Evolutionary conservation across 2,797 vertebrate species (phyloP).

Genomic region (Phrynocephalus guinanensis): DNA sequence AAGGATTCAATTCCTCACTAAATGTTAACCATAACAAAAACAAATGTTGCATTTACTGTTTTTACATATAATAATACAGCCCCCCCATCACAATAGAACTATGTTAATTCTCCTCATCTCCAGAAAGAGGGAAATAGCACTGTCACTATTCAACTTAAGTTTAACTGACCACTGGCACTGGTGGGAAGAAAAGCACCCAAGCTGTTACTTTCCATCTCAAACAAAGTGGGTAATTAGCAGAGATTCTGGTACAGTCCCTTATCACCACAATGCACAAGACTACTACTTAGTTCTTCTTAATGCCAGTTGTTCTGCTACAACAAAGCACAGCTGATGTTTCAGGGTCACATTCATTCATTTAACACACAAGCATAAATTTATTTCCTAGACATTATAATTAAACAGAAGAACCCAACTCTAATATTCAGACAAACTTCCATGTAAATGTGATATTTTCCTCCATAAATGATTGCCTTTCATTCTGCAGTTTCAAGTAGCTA

Average conservation of each 20-base stretch:
- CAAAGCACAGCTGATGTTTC: conserved; percentile 75
- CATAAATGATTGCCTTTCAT: conserved; percentile 81
- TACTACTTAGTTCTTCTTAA: conserved; percentile 72
- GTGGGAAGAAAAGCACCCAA: conserved; percentile 68
- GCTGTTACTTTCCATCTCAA: conserved; percentile 77
- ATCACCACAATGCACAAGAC: conserved; percentile 79
- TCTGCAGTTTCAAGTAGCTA: conserved; percentile 80
- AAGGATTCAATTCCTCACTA: no score
- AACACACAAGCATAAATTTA: conserved; percentile 76
- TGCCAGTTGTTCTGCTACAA: conserved; percentile 67
- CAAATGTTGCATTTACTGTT: conserved; percentile 32
- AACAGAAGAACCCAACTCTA: conserved; percentile 77
- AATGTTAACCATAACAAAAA: conserved; percentile 11
- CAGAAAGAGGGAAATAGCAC: conserved; percentile 67
- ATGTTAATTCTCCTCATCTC: conserved; percentile 62
- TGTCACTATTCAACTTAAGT: conserved; percentile 72
- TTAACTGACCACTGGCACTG: conserved; percentile 75
- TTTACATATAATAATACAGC: conserved; percentile 43
- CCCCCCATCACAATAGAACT: conserved; percentile 51
- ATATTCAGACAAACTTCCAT: conserved; percentile 72
- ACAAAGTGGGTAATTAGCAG: conserved; percentile 83
- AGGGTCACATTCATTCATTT: conserved; percentile 79
- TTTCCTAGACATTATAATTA: conserved; percentile 83
- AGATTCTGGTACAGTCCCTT: conserved; percentile 76
- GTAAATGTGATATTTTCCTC: conserved; percentile 66